Conservation (phyloP, 2,888 invertebrate genomes). For the Bombylius major region DNA sequence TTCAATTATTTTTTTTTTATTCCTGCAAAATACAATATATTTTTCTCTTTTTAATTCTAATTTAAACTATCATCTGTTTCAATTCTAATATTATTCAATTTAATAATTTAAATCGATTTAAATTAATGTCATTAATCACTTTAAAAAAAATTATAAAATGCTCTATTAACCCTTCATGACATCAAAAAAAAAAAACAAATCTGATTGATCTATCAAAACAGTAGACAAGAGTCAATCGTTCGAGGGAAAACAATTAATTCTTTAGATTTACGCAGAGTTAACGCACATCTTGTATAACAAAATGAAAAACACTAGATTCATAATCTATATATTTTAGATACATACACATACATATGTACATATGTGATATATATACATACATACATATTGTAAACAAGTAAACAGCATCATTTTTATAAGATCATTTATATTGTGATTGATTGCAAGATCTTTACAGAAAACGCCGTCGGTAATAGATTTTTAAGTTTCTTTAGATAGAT, state of each 20-base stretch:
- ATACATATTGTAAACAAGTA: no score
- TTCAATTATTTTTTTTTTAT: no score
- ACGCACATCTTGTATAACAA: no score
- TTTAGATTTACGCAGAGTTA: background rate
- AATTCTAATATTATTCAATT: no score
- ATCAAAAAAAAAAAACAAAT: background rate
- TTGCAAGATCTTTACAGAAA: background rate
- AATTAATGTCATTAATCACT: background rate
- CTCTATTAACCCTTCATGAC: background rate
- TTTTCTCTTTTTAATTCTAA: no score
- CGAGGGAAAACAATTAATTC: background rate
- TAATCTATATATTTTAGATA: no score
- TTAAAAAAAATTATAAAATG: background rate
- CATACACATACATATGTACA: background rate
- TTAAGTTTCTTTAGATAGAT: background rate
- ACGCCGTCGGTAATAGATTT: background rate
- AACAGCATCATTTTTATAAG: no score
- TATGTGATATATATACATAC: background rate
- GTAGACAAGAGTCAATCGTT: background rate
- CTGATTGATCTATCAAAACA: background rate
- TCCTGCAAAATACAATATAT: no score
- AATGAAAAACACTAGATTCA: no score
- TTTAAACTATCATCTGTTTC: no score
- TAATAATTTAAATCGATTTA: no score
- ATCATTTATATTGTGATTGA: background rate